phyloP scores from a whole-genome alignment of 2,113 vertebrate genomes.

The Sinocyclocheilus anophthalmus region DNA sequence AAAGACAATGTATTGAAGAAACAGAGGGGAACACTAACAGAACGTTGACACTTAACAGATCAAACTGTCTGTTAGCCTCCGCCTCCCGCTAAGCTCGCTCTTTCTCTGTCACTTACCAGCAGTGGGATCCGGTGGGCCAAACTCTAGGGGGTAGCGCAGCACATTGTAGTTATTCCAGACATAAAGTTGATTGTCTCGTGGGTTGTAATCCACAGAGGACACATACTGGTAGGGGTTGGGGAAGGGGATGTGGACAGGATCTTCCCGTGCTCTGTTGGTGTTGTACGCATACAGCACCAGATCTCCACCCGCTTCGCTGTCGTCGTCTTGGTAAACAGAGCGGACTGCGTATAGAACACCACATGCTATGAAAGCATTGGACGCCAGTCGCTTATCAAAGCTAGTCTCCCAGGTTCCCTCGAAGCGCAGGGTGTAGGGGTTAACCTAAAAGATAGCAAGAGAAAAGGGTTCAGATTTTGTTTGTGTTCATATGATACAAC shows the following conservation, averaged over 20 bases:
- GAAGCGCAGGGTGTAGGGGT: constrained; percentile 93
- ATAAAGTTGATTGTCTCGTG: constrained; percentile 92
- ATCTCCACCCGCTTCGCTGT: constrained; percentile 88
- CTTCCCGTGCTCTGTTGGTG: constrained; percentile 80
- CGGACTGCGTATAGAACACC: constrained; percentile 91
- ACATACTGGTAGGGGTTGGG: constrained; percentile 96
- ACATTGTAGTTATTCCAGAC: constrained; percentile 97
- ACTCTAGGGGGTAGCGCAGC: constrained; percentile 88
- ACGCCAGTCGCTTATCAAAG: constrained; percentile 91
- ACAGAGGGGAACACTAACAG: no score
- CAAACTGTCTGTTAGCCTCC: no score
- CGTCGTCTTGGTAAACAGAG: constrained; percentile 90
- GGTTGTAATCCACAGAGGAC: constrained; percentile 94
- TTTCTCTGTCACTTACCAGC: constrained; percentile 71
- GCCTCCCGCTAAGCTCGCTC: no score
- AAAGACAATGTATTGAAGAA: no score
- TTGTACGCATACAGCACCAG: constrained; percentile 90
- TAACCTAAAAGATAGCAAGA: constrained; percentile 71
- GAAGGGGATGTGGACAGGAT: constrained; percentile 83
- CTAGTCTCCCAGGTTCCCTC: constrained; percentile 92
- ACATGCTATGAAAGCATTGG: constrained; percentile 95
- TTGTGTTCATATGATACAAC: no score
- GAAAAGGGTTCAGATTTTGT: no score
- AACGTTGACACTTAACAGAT: no score
- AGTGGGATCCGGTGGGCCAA: constrained; percentile 84